Percentiles rank a stretch among this genome's conserved stretches.
Conservation (phyloP, 2,888 invertebrate species). For the Caenorhabditis uteleia region DNA sequence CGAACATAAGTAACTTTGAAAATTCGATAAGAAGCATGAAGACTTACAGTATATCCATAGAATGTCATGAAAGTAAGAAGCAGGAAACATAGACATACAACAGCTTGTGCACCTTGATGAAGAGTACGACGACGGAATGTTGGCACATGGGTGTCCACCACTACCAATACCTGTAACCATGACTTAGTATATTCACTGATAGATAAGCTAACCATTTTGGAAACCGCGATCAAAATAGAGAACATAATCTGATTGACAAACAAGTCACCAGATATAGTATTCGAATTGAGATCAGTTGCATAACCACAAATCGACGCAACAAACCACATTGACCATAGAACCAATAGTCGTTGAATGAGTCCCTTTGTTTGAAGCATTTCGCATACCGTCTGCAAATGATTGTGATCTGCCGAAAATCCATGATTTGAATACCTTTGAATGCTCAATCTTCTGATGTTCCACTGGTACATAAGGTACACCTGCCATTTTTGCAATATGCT, state of each 20-base stretch:
- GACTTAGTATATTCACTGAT: not conserved
- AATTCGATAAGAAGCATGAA: not conserved
- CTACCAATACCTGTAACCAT: conserved; percentile 62
- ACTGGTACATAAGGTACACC: conserved; percentile 59
- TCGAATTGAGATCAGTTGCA: conserved; percentile 66
- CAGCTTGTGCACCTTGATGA: conserved; percentile 63
- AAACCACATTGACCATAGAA: conserved; percentile 68
- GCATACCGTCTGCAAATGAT: conserved; percentile 40
- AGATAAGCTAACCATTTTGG: conserved; percentile 55
- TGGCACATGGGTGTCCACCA: conserved; percentile 58
- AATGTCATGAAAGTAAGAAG: conserved; percentile 58
- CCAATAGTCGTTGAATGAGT: conserved; percentile 54
- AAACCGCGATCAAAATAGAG: conserved; percentile 64
- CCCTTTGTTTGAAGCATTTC: conserved; percentile 56
- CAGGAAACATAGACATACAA: conserved; percentile 64
- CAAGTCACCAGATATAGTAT: conserved; percentile 62
- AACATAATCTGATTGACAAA: conserved; percentile 67
- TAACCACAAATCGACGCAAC: conserved; percentile 65
- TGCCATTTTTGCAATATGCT: conserved; percentile 60
- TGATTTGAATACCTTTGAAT: conserved; percentile 44
- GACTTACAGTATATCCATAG: conserved; percentile 45
- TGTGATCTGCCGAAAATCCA: not conserved
- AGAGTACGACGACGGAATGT: conserved; percentile 62
- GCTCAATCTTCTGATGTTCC: conserved; percentile 55
- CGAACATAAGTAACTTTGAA: not conserved